phyloP scores from a whole-genome alignment of 2,797 vertebrate species.

The Neosalanx taihuensis region DNA sequence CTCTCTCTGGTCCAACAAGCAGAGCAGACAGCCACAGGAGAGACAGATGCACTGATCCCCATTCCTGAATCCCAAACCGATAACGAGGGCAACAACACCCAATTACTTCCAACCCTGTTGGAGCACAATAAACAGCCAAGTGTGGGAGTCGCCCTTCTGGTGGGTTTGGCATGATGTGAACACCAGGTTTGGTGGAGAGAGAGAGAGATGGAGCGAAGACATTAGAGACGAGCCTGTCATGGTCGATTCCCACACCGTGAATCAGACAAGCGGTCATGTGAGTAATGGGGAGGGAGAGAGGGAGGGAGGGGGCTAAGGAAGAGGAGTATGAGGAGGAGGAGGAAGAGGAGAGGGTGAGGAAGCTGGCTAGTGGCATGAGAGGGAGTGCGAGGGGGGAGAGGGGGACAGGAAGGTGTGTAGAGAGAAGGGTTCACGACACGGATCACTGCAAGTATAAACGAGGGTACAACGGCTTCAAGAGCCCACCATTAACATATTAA shows the following conservation, averaged over 20 bases:
- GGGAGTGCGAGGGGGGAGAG: not conserved
- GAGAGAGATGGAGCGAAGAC: slow-evolving; percentile 26
- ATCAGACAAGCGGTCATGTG: slow-evolving; percentile 41
- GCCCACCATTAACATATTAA: slow-evolving; percentile 33
- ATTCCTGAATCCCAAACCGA: slow-evolving; percentile 36
- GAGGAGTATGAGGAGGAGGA: too few relatives aligned
- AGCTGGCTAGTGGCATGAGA: too few relatives aligned
- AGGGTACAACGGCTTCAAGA: slow-evolving; percentile 44
- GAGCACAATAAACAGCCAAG: slow-evolving; percentile 20
- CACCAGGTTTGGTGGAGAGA: slow-evolving; percentile 18
- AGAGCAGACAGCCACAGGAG: slow-evolving; percentile 13
- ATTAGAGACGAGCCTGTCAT: slow-evolving; percentile 32
- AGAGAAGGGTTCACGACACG: slow-evolving; percentile 36
- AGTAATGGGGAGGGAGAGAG: not conserved
- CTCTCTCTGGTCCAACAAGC: not conserved
- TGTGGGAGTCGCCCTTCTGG: slow-evolving; percentile 32
- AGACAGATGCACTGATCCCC: slow-evolving; percentile 26
- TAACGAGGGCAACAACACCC: slow-evolving; percentile 30
- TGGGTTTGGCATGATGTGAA: slow-evolving; percentile 25
- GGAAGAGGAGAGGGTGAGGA: not conserved
- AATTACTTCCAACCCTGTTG: slow-evolving; percentile 27
- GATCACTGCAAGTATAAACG: slow-evolving; percentile 52
- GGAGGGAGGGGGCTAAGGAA: not conserved
- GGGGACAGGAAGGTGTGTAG: slow-evolving; percentile 18
- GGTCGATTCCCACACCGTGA: slow-evolving; percentile 34